A percentile compares a stretch with the other conserved stretches of the same genome.
Conservation (phyloP, 2,888 invertebrate genomes). For the Sesia bembeciformis region DNA sequence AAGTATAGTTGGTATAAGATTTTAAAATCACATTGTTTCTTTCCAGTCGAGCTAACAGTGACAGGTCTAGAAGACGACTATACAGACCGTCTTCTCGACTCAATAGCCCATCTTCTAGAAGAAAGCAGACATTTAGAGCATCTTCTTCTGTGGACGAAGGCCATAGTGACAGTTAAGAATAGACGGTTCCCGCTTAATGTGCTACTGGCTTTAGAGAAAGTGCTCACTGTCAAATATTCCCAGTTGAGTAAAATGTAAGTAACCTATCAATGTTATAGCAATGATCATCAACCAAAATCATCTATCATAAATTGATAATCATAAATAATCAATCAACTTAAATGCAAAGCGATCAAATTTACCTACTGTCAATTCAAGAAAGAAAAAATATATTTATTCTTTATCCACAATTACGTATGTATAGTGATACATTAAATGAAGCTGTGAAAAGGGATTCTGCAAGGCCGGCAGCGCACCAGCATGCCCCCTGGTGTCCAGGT, state of each 20-base stretch:
- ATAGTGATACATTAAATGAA: too few relatives aligned
- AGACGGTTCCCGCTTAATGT: constrained; percentile 77
- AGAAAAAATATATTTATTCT: too few relatives aligned
- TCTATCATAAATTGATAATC: too few relatives aligned
- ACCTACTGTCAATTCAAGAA: too few relatives aligned
- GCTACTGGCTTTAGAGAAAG: constrained; percentile 84
- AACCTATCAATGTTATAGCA: background rate
- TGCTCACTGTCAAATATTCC: constrained; percentile 83
- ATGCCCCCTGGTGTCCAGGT: too few relatives aligned
- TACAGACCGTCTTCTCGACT: constrained; percentile 81
- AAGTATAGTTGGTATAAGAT: too few relatives aligned
- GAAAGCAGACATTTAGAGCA: constrained; percentile 90
- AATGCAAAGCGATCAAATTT: too few relatives aligned
- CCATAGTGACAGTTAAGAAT: constrained; percentile 79
- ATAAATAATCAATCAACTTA: too few relatives aligned
- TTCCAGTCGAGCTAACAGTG: constrained; percentile 85
- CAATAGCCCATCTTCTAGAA: constrained; percentile 83
- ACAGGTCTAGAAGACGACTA: constrained; percentile 82
- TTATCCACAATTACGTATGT: too few relatives aligned
- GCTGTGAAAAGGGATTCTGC: too few relatives aligned
- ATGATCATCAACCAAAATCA: too few relatives aligned
- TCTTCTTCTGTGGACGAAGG: constrained; percentile 86
- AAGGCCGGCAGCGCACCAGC: too few relatives aligned
- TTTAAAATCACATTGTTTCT: constrained; percentile 5
- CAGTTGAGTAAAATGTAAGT: constrained; percentile 90